These are phyloP conservation scores for Sternotherus odoratus DNA, from an alignment of 2,797 vertebrate genomes.

Conservation along the genomic window DNA sequence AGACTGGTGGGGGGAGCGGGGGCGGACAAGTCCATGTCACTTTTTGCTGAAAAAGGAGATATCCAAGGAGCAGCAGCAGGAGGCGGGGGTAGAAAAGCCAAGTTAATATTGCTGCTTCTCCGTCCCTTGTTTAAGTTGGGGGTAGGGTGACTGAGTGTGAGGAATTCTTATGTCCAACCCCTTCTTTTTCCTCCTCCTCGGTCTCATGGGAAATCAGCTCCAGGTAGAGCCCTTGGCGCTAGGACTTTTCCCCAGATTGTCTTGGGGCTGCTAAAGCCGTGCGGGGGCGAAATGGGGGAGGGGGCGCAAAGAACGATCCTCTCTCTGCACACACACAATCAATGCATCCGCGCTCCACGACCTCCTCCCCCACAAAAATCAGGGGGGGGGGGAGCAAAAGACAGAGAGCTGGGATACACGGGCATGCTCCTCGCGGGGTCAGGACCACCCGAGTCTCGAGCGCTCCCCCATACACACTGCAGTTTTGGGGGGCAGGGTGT, in stretches of 20 bases:
- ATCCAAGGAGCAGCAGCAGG: not conserved
- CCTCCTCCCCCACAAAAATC: not conserved
- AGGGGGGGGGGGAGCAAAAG: not conserved
- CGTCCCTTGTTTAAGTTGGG: slow-evolving; percentile 1
- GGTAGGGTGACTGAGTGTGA: not conserved
- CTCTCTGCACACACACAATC: not conserved
- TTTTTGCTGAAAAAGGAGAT: not conserved
- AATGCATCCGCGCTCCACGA: not conserved
- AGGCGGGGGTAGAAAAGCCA: not conserved
- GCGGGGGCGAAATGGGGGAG: not conserved
- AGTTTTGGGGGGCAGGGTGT: not conserved
- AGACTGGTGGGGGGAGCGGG: not conserved
- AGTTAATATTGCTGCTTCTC: not conserved
- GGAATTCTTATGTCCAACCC: not conserved
- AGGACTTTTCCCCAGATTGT: not conserved
- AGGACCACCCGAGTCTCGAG: not conserved
- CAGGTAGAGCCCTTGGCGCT: not conserved
- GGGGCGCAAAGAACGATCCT: not conserved
- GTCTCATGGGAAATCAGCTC: not conserved
- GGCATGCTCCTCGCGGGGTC: not conserved
- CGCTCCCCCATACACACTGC: not conserved
- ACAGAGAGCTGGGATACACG: too few relatives aligned
- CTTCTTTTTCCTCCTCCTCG: not conserved
- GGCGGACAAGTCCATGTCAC: not conserved
- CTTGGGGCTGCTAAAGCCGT: not conserved